Evolutionary conservation across 2,888 invertebrate genomes (phyloP).

Genomic region (Watsonalla binaria): DNA sequence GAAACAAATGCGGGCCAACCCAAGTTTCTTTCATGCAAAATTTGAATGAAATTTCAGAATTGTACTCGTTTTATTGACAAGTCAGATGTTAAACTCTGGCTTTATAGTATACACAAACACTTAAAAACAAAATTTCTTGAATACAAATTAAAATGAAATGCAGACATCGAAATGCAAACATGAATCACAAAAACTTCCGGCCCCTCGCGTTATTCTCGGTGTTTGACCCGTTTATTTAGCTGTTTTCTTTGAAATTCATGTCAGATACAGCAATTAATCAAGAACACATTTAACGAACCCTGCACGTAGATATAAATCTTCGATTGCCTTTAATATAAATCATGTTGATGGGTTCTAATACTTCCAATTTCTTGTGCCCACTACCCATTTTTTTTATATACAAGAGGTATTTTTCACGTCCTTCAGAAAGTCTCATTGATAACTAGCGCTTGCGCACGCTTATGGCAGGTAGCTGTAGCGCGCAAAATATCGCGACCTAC

Average conservation of each 20-base stretch:
- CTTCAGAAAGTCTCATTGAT: slow-evolving; percentile 41
- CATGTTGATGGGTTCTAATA: too few relatives aligned
- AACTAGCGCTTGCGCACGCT: slow-evolving; percentile 31
- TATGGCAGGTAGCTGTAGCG: slow-evolving; percentile 34
- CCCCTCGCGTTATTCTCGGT: slow-evolving; percentile 47
- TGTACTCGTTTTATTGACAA: background rate
- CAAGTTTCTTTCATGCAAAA: too few relatives aligned
- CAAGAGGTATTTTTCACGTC: slow-evolving; percentile 25
- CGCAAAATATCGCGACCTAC: slow-evolving; percentile 66
- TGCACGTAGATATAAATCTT: slow-evolving; percentile 13
- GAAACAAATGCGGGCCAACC: background rate
- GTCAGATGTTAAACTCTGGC: slow-evolving; percentile 3
- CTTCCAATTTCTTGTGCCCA: slow-evolving; percentile 1
- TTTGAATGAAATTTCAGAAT: too few relatives aligned
- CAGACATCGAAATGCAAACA: slow-evolving; percentile 36
- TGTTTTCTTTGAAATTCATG: slow-evolving; percentile 42
- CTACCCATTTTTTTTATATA: background rate
- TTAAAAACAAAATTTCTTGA: slow-evolving; percentile 2
- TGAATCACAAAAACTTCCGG: slow-evolving; percentile 57
- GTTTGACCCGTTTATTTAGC: slow-evolving; percentile 47
- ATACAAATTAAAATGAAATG: slow-evolving; percentile 18
- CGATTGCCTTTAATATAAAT: slow-evolving; percentile 1
- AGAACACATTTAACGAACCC: slow-evolving; percentile 18
- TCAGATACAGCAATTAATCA: slow-evolving; percentile 32
- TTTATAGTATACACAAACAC: background rate